phyloP scores from a whole-genome alignment of 35 echinoderm and acorn worm genomes.

The Hemicentrotus pulcherrimus region DNA sequence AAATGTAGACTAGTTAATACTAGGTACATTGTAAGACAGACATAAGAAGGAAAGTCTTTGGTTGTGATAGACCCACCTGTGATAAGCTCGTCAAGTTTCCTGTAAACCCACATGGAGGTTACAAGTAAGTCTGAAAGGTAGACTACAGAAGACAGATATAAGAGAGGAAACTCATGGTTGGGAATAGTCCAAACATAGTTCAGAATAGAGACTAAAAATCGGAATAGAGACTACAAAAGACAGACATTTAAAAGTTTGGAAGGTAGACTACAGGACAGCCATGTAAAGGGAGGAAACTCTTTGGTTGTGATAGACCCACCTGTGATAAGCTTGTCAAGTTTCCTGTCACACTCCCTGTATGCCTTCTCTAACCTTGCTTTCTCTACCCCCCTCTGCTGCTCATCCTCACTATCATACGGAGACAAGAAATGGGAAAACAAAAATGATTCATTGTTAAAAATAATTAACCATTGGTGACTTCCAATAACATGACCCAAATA shows the following conservation, averaged over 20 bases:
- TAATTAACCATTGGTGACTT: not conserved
- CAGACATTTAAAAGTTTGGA: too few species aligned
- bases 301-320: conserved; percentile 56
- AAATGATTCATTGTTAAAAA: not conserved
- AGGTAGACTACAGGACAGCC: not conserved
- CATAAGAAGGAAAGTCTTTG: not conserved
- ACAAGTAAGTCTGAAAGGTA: too few species aligned
- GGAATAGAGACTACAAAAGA: too few species aligned
- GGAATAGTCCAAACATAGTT: too few species aligned
- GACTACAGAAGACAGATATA: too few species aligned
- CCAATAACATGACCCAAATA: not conserved
- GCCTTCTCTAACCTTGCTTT: conserved; percentile 90
- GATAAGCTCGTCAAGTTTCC: conserved; percentile 46
- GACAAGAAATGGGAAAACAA: not conserved
- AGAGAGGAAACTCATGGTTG: too few species aligned
- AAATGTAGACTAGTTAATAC: too few species aligned
- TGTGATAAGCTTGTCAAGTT: conserved; percentile 82
- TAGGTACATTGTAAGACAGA: too few species aligned
- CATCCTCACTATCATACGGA: conserved; percentile 69
- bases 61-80: not conserved
- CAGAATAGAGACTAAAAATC: too few species aligned
- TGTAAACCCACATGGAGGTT: conserved; percentile 25
- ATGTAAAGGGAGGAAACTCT: not conserved
- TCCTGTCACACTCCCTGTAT: conserved; percentile 88
- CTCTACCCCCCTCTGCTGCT: conserved; percentile 76